These are phyloP conservation scores for Leptinotarsa juncta DNA, from an alignment of 2,888 invertebrate genomes.

Conservation along the genomic window DNA sequence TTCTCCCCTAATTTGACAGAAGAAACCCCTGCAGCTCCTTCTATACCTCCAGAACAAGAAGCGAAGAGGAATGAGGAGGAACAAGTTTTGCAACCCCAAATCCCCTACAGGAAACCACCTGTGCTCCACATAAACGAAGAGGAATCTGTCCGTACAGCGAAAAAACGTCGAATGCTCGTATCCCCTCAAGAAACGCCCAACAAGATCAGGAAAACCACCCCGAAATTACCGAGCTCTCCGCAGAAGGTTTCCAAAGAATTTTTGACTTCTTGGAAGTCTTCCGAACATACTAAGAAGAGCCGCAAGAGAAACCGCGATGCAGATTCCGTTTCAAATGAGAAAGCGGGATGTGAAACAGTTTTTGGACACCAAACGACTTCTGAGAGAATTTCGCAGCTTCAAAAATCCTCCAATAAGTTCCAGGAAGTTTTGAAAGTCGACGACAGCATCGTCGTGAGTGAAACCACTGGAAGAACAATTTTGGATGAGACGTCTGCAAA, in stretches of 20 bases:
- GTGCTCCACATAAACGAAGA: neutral
- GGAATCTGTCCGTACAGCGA: neutral
- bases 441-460: neutral
- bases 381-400: neutral
- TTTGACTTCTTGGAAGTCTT: neutral
- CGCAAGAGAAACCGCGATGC: too few relatives aligned
- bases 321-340: too few relatives aligned
- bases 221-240: neutral
- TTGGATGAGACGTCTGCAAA: too few relatives aligned
- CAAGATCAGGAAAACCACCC: neutral
- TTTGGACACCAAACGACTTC: neutral
- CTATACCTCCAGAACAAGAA: neutral
- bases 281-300: neutral
- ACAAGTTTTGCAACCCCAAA: constrained; percentile 1
- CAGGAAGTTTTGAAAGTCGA: neutral
- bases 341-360: neutral
- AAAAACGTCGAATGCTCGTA: neutral
- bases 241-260: neutral
- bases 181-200: neutral
- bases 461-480: too few relatives aligned
- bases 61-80: neutral
- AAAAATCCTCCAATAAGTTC: neutral
- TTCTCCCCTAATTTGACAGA: too few relatives aligned
- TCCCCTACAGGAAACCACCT: constrained; percentile 2
- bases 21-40: neutral